Percentiles rank a stretch among this genome's conserved stretches.
phyloP scores from a whole-genome alignment of 2,888 invertebrate species.

The Ennomos erosarius region DNA sequence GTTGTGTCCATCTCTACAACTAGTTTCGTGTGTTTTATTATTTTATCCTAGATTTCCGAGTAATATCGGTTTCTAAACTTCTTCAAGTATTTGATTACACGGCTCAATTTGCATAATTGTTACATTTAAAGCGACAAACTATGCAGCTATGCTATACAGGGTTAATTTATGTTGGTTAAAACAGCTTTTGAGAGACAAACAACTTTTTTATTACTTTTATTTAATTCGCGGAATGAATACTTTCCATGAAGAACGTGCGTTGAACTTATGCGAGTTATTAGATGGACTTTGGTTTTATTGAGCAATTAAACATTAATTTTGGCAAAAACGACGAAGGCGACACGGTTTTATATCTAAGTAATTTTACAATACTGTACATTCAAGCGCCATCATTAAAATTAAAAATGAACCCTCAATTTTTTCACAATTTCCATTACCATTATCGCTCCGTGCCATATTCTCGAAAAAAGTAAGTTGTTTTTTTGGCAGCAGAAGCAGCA shows the following conservation, averaged over 20 bases:
- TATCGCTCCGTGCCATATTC: slow-evolving; percentile 42
- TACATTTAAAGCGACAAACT: slow-evolving; percentile 41
- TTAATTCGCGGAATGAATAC: slow-evolving; percentile 35
- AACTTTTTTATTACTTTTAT: slow-evolving; percentile 30
- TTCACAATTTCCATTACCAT: slow-evolving; percentile 44
- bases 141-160: slow-evolving; percentile 35
- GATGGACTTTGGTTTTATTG: slow-evolving; percentile 32
- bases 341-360: slow-evolving; percentile 5
- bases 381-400: slow-evolving; percentile 28
- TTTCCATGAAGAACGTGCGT: slow-evolving; percentile 40
- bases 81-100: slow-evolving; percentile 50
- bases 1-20: slow-evolving; percentile 42
- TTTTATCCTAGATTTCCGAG: slow-evolving; percentile 64
- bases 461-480: slow-evolving; percentile 46
- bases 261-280: slow-evolving; percentile 37
- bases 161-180: slow-evolving; percentile 32
- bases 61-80: slow-evolving; percentile 59
- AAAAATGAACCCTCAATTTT: slow-evolving; percentile 31
- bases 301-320: slow-evolving; percentile 31
- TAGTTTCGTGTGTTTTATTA: slow-evolving; percentile 63
- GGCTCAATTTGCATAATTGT: slow-evolving; percentile 47
- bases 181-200: slow-evolving; percentile 27
- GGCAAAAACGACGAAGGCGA: slow-evolving; percentile 3
- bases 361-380: not conserved
- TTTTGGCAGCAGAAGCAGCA: slow-evolving; percentile 57